phyloP scores from a whole-genome alignment of 2,113 vertebrate genomes.

The Eptesicus fuscus region DNA sequence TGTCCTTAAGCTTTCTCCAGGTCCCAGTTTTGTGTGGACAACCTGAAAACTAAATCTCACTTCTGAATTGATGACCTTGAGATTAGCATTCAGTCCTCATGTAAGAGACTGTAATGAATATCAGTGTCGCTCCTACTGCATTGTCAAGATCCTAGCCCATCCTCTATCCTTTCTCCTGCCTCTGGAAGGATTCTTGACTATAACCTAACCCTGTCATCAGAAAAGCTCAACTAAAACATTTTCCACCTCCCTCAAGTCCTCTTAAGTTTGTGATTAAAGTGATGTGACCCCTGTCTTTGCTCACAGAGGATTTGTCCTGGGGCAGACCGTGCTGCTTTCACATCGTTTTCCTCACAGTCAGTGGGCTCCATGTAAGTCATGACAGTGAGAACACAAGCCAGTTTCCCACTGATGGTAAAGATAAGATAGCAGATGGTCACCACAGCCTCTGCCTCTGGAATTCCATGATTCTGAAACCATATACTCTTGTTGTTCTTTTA shows the following conservation, averaged over 20 bases:
- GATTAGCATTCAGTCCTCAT: not conserved
- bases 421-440: rapidly evolving
- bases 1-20: too few relatives aligned
- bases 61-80: not conserved
- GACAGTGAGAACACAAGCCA: not conserved
- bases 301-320: not conserved
- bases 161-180: too few relatives aligned
- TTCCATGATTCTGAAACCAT: not conserved
- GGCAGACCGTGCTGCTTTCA: not conserved
- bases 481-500: not conserved
- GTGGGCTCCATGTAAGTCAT: too few relatives aligned
- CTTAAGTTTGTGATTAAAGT: not conserved
- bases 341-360: not conserved
- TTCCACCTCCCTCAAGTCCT: not conserved
- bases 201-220: not conserved
- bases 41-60: not conserved
- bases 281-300: not conserved
- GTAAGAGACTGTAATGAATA: not conserved
- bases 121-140: not conserved
- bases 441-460: not conserved
- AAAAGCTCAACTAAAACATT: not conserved
- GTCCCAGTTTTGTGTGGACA: not conserved
- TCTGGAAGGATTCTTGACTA: too few relatives aligned
- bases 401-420: not conserved
- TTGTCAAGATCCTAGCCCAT: not conserved